Evolutionary conservation across 2,888 invertebrate species (phyloP), one percentile per base, ranked within the genome.

Genomic region (Hydraecia micacea): DNA sequence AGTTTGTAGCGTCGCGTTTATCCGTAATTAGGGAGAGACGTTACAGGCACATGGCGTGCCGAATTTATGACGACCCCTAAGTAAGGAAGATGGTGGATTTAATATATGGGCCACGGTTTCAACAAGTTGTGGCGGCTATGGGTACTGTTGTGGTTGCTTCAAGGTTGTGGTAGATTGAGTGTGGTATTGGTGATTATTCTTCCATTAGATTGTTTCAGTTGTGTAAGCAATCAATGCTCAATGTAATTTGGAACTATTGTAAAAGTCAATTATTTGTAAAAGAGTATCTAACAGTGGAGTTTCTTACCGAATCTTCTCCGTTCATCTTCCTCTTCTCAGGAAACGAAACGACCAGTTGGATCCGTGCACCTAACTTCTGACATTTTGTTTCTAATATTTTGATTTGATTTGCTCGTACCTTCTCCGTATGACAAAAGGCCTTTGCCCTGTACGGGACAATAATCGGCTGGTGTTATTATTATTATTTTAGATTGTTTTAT

Each of bases 11-110:
- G 84, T 77, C 79, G 71, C 80, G 77, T 71, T 78, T 76, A 79
- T 73, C 87, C 75, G 66, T 89, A 89, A 89, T 89, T 89, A 89
- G 88, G 86, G 86, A 75, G 72, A 79, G 81, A 82, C 88, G 88
- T 89, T 89, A 87, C 63, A 28, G 71, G 36, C 88, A 89, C 88
- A 86, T 89, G 88, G 88, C 79, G 89, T 69, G 25, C 74, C 55
- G 63, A 87, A 89, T 89, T 89, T 89, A 89, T 89, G 87, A 83
- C 81, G 73, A 84, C 70, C 87, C 86, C 76, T 80, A 75, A 74
- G 76, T 76, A 75, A 71, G 69, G 83, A 88, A 86, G 87, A 88
- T 87, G 76, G 72, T 80, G 79, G 76, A 80, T 83, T 87, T 88
- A 88, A 88, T 88, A 83, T 87, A 88, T 88, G 83, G 82, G 72